Evolutionary conservation across 2,888 invertebrate genomes (phyloP), one percentile per base, ranked within the genome.

Genomic region (Coelopa pilipes): DNA sequence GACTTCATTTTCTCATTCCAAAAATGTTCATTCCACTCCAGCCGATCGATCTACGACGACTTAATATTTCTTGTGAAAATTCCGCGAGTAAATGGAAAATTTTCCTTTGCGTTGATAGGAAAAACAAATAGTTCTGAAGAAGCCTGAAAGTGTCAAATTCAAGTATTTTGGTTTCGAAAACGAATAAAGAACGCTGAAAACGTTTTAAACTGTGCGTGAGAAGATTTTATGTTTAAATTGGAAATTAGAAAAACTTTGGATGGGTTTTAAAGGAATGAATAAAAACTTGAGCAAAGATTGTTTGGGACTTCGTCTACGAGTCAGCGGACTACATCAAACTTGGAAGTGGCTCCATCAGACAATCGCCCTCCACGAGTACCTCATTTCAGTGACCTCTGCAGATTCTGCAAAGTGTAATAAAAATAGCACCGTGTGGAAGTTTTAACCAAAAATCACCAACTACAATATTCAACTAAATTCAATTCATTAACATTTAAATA

Each of bases 261-360:
- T 87, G 87, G 86, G 86, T 82, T 82, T 86, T 79, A 83, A 80
- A 86, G 87, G 81, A 80, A 82, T 82, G 82, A 81, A 79, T 81
- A 83, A 83, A 77, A 81, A 82, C 73, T 82, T 78, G 75, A 84
- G 84, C 80, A 87, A 87, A 81, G 87, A 88, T 81, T 88, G 86
- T 92, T 90, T 95, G 91, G 94, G 93, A 90, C 93, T 95, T 90
- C 93, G 95, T 89, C 92, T 91, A 91, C 94, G 95, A 90, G 93
- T 93, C 89, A 94, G 93, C 89, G 91, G 92, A 89, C 92, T 95
- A 89, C 95, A 96, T 89, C 95, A 95, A 89, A 96, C 96, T 87
- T 96, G 94, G 93, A 96, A 96, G 95, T 96, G 96, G 96, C 90
- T 96, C 88, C 96, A 96, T 88, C 95, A 95, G 88, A 96, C 96